Base-by-base conservation (phyloP, 1,140 invertebrate genomes). In the Anastrepha obliqua region DNA sequence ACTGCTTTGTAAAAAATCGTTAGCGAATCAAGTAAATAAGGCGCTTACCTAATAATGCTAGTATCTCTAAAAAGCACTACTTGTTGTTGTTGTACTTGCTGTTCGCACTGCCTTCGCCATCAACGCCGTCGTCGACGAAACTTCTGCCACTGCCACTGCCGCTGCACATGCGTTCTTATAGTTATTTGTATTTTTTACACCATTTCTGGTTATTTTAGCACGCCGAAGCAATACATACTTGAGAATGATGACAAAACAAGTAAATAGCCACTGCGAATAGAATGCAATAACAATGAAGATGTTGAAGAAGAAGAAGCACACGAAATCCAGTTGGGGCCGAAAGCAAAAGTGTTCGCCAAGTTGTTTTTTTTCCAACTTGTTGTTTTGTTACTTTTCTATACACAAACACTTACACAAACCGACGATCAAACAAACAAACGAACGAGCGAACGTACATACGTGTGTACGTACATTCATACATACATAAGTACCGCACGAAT, bases 281-380 rank as follows among this genome's bases (percentile, higher is more conserved):
- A 85, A 89, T 86, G 85, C 85, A 74, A 87, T 88, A 88, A 90
- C 88, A 89, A 89, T 89, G 64, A 44, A 55, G 64, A 55, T 20
- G 47, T 55, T 55, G 74, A n/a, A 42, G 47, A 51, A 81, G 74
- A 2, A 55, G 20, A 51, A 55, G 20, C 17, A 29, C 7, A 78
- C 87, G 85, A 90, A 91, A 91, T 92, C 91, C 91, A 91, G 91
- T 91, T 91, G 90, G 88, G 90, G 89, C 87, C 91, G 91, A 91
- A 91, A 91, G 91, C 91, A 91, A 91, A 91, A 91, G 91, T 91
- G 91, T 87, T 88, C 51, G 65, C 87, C 88, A n/a, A 81, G 74
- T 81, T 58, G 47, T 51, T 81, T 13, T 81, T 17, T 13, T 88
- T 90, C 86, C 51, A 88, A 89, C 87, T 88, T 88, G 59, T 89